phyloP scores from a whole-genome alignment of 2,888 invertebrate genomes.

The Pinctada fucata region DNA sequence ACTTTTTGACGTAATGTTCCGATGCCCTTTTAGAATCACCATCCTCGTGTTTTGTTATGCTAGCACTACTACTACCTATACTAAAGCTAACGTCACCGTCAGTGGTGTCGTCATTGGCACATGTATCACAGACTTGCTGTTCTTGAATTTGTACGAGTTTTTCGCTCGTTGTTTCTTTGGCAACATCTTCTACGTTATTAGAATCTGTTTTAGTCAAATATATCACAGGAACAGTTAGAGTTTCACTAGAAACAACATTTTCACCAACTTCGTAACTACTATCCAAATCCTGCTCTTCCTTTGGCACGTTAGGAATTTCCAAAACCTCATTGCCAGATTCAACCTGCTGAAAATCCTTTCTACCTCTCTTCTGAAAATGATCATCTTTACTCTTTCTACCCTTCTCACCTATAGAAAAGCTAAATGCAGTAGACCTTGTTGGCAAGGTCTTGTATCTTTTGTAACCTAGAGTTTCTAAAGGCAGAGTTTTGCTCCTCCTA shows the following conservation, averaged over 20 bases:
- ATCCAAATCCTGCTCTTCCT: background rate
- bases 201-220: conserved; percentile 27
- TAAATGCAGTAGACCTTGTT: conserved; percentile 45
- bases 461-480: conserved; percentile 47
- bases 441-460: conserved; percentile 52
- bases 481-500: conserved; percentile 53
- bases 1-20: conserved; percentile 24
- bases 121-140: conserved; percentile 31
- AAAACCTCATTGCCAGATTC: background rate
- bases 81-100: conserved; percentile 17
- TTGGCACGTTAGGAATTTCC: background rate
- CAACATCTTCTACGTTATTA: background rate
- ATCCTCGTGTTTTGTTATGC: conserved; percentile 10
- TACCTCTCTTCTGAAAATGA: background rate
- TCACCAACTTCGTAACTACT: background rate
- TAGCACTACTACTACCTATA: background rate
- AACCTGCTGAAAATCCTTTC: background rate
- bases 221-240: conserved; percentile 30
- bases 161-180: background rate
- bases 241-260: background rate
- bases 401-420: conserved; percentile 27
- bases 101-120: conserved; percentile 22
- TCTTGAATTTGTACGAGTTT: conserved; percentile 14
- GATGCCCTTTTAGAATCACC: conserved; percentile 20
- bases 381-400: conserved; percentile 10